Conservation (phyloP, 2,888 invertebrate genomes). For the Drosophila prolongata region DNA sequence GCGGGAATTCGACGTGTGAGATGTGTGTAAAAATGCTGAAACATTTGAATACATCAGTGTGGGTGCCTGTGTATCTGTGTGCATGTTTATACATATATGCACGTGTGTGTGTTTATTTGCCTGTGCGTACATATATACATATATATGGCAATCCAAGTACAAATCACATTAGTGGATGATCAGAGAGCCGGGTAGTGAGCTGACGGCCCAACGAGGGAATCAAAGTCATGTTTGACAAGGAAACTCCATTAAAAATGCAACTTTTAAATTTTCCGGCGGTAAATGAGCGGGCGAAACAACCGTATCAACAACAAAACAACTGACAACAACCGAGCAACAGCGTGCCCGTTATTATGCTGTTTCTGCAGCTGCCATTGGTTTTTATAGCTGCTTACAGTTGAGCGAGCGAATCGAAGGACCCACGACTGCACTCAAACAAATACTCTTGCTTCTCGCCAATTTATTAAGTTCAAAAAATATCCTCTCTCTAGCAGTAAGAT, state of each 20-base stretch:
- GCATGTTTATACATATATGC: neutral
- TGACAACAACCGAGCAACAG: slow-evolving; percentile 22
- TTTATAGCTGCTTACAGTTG: slow-evolving; percentile 63
- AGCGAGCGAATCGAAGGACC: slow-evolving; percentile 44
- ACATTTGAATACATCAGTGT: slow-evolving; percentile 33
- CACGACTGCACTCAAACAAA: neutral
- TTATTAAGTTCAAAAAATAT: no score
- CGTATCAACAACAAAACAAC: slow-evolving; percentile 37
- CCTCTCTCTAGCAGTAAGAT: no score
- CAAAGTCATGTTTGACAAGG: slow-evolving; percentile 66
- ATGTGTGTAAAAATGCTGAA: slow-evolving; percentile 42
- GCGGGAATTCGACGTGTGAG: slow-evolving; percentile 42
- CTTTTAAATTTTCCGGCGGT: slow-evolving; percentile 59
- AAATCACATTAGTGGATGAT: slow-evolving; percentile 68
- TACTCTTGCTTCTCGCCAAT: no score
- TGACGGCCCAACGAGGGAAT: slow-evolving; percentile 44
- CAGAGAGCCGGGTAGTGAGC: slow-evolving; percentile 25
- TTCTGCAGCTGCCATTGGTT: slow-evolving; percentile 46
- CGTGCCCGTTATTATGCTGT: slow-evolving; percentile 57
- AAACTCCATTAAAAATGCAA: slow-evolving; percentile 77
- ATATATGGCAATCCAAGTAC: slow-evolving; percentile 44
- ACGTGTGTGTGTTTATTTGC: neutral
- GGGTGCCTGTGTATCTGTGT: neutral
- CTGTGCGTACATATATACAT: neutral
- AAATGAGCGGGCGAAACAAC: slow-evolving; percentile 33